A percentile compares a stretch with the other conserved stretches of the same genome.
These are phyloP conservation scores for Porites lutea DNA, from an alignment of 64 coral and sea anemone genomes.

Conservation along the genomic window DNA sequence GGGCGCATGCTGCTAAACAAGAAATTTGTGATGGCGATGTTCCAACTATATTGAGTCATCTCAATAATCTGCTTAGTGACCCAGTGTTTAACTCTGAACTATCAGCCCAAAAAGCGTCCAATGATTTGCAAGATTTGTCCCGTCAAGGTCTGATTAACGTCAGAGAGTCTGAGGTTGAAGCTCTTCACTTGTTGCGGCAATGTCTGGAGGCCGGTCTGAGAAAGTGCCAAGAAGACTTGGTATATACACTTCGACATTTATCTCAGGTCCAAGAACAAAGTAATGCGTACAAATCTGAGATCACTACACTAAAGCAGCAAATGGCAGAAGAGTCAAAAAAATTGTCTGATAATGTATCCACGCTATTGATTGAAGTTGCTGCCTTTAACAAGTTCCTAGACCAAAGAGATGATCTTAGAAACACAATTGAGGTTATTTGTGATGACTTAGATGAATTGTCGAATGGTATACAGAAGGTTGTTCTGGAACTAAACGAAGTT, in stretches of 20 bases:
- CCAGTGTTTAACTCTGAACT: slow-evolving; percentile 20
- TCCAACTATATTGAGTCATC: slow-evolving; percentile 1
- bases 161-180: background rate
- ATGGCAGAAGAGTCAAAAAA: too few relatives aligned
- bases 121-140: background rate
- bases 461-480: too few relatives aligned
- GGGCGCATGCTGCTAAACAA: slow-evolving; percentile 54
- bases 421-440: too few relatives aligned
- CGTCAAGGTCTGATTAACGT: slow-evolving; percentile 6
- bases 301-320: too few relatives aligned
- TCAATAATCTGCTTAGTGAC: slow-evolving; percentile 36
- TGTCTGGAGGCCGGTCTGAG: background rate
- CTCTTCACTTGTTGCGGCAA: background rate
- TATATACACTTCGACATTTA: too few relatives aligned
- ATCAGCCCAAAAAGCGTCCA: background rate
- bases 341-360: too few relatives aligned
- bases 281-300: too few relatives aligned
- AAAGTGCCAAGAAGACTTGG: background rate
- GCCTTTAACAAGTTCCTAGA: too few relatives aligned
- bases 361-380: too few relatives aligned
- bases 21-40: slow-evolving; percentile 21
- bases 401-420: too few relatives aligned
- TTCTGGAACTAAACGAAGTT: background rate
- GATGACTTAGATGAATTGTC: too few relatives aligned
- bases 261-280: too few relatives aligned